Evolutionary conservation across 35 echinoderm and acorn worm species (phyloP).

Genomic region (Patiria miniata): DNA sequence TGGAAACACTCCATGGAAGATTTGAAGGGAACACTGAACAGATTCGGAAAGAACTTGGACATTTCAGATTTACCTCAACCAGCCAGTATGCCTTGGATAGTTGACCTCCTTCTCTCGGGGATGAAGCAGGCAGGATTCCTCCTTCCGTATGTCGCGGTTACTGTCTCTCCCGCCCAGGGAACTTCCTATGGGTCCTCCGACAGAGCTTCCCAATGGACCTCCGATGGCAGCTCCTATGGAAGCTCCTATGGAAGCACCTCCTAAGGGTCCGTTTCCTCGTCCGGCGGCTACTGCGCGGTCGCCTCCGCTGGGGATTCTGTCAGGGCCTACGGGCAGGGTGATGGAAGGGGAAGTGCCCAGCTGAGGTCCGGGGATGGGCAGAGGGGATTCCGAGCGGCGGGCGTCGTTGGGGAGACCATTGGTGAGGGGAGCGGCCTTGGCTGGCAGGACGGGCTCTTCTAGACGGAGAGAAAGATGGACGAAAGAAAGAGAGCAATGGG

Average conservation of each 20-base stretch:
- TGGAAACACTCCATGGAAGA: too few species aligned
- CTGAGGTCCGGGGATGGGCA: constrained; percentile 10
- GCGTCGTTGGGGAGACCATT: constrained; percentile 22
- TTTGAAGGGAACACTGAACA: too few species aligned
- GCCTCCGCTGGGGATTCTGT: neutral
- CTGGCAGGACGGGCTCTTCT: constrained; percentile 17
- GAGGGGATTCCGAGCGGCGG: neutral
- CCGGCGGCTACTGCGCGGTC: neutral
- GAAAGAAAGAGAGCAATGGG: neutral
- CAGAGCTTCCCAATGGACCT: neutral
- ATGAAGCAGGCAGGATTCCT: neutral
- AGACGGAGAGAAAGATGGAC: neutral
- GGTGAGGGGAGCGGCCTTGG: neutral
- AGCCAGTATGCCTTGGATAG: neutral
- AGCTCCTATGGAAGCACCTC: neutral
- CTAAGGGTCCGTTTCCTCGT: neutral
- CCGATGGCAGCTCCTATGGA: neutral
- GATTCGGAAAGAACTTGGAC: too few species aligned
- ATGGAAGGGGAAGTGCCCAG: constrained; percentile 7
- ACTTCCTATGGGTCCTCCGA: neutral
- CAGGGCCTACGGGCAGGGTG: neutral
- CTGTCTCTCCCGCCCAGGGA: neutral
- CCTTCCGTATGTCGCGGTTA: neutral
- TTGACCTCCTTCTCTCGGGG: neutral
- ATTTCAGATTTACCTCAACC: neutral